These are phyloP conservation scores for Hyles lineata DNA, from an alignment of 2,888 invertebrate genomes.

Conservation along the genomic window DNA sequence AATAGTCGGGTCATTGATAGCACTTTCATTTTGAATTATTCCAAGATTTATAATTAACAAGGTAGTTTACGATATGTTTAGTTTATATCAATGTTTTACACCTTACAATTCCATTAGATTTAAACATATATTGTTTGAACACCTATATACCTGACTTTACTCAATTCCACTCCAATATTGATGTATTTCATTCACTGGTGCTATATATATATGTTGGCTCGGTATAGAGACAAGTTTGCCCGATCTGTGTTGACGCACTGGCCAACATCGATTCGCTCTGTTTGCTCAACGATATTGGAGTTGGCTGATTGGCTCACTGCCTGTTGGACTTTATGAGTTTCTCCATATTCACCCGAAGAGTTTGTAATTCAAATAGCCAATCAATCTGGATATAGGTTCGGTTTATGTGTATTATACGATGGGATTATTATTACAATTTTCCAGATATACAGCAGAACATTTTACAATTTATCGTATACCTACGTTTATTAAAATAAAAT, in stretches of 20 bases:
- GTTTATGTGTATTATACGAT: background rate
- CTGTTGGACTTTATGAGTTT: slow-evolving; percentile 50
- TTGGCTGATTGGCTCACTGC: slow-evolving; percentile 76
- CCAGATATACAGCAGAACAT: background rate
- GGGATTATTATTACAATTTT: background rate
- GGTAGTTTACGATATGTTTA: too few relatives aligned
- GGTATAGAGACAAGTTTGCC: slow-evolving; percentile 43
- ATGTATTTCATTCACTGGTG: background rate
- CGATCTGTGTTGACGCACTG: slow-evolving; percentile 57
- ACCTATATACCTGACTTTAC: background rate
- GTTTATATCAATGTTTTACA: too few relatives aligned
- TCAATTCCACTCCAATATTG: background rate
- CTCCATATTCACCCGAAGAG: slow-evolving; percentile 18
- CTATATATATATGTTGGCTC: slow-evolving; percentile 29
- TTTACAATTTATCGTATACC: background rate
- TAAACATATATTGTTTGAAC: background rate
- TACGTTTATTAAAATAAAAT: too few relatives aligned
- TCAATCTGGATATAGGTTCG: background rate
- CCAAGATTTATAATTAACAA: too few relatives aligned
- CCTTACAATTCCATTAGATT: too few relatives aligned
- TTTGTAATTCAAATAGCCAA: slow-evolving; percentile 22
- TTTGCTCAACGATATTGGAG: slow-evolving; percentile 74
- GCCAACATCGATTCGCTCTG: slow-evolving; percentile 65
- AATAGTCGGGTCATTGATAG: too few relatives aligned
- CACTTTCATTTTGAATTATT: too few relatives aligned